Evolutionary conservation across 2,113 vertebrate species (phyloP).

Genomic region (Megaptera novaeangliae): DNA sequence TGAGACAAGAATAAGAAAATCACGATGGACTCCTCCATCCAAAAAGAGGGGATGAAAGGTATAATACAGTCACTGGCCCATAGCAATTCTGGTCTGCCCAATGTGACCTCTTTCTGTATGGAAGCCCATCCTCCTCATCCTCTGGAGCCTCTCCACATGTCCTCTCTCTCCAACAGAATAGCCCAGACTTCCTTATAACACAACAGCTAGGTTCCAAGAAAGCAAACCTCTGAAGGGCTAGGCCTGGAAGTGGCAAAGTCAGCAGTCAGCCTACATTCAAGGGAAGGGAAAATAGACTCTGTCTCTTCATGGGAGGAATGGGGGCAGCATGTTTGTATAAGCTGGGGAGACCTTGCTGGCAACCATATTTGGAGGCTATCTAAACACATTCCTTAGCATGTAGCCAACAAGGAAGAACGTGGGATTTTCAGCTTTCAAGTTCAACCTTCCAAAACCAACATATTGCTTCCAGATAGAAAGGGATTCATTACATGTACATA

Average conservation of each 20-base stretch:
- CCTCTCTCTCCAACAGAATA: neutral
- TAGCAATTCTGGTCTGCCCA: neutral
- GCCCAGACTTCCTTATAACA: neutral
- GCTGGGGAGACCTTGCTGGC: neutral
- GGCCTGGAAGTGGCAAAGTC: neutral
- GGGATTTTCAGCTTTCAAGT: neutral
- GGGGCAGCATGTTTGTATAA: neutral
- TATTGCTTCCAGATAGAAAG: constrained; percentile 13
- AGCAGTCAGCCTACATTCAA: neutral
- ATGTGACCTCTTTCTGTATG: neutral
- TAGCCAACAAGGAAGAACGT: neutral
- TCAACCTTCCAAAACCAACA: neutral
- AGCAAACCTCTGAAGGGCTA: neutral
- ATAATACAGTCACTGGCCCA: neutral
- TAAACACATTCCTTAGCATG: neutral
- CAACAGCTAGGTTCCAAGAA: neutral
- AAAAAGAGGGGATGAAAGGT: neutral
- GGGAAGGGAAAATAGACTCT: neutral
- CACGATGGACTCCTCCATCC: neutral
- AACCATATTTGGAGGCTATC: neutral
- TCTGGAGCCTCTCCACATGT: neutral
- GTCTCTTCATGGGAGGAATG: neutral
- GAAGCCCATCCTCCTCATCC: neutral
- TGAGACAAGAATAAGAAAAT: neutral
- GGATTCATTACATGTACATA: neutral